These are phyloP conservation scores for Chrysolina haemoptera DNA, from an alignment of 2,888 invertebrate genomes.

Conservation along the genomic window DNA sequence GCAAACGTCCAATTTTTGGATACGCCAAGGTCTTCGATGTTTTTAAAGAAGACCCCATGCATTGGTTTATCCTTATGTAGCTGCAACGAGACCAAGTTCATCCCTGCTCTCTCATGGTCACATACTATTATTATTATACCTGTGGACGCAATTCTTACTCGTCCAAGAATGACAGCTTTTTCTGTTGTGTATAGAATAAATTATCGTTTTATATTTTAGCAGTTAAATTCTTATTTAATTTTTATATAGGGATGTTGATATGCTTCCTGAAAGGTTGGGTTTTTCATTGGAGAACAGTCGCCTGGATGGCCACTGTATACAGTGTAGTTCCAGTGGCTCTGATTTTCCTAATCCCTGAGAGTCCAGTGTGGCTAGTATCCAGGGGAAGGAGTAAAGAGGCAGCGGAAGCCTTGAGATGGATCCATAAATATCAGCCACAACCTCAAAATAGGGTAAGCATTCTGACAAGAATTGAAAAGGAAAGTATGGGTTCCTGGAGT, in stretches of 20 bases:
- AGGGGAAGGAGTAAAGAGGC: conserved; percentile 73
- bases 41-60: too few relatives aligned
- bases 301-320: conserved; percentile 72
- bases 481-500: too few relatives aligned
- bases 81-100: too few relatives aligned
- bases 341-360: conserved; percentile 75
- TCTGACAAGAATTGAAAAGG: not conserved
- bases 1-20: too few relatives aligned
- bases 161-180: not conserved
- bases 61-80: too few relatives aligned
- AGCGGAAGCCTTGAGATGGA: conserved; percentile 71
- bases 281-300: conserved; percentile 72
- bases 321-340: conserved; percentile 73
- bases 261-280: conserved; percentile 73
- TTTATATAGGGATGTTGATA: conserved; percentile 71
- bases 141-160: too few relatives aligned
- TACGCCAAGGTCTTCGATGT: too few relatives aligned
- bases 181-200: not conserved
- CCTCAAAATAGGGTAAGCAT: conserved; percentile 66
- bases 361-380: conserved; percentile 74
- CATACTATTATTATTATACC: too few relatives aligned
- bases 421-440: conserved; percentile 69
- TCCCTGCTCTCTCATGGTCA: too few relatives aligned
- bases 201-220: not conserved
- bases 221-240: not conserved